Evolutionary conservation across 2,113 vertebrate species (phyloP).

Genomic region (Erythrolamprus reginae): DNA sequence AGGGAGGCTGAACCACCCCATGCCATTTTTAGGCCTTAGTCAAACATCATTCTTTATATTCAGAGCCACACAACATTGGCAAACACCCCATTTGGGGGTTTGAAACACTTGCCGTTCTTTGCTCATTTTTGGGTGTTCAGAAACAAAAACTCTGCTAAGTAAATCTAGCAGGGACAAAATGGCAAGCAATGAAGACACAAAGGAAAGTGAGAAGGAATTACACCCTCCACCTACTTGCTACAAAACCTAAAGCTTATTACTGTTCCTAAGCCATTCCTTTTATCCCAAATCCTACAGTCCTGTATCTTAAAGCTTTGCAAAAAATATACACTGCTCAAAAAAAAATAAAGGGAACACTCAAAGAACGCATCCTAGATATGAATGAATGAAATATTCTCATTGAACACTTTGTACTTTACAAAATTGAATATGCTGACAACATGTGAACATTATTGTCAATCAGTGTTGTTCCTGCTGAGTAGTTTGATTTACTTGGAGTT

Average conservation of each 20-base stretch:
- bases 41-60: neutral
- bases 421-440: no score
- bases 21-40: neutral
- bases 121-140: neutral
- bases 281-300: neutral
- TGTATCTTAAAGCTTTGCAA: neutral
- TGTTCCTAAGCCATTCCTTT: rapidly evolving
- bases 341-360: no score
- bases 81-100: rapidly evolving
- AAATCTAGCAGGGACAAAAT: neutral
- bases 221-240: neutral
- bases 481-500: no score
- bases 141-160: neutral
- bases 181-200: neutral
- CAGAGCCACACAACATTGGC: rapidly evolving
- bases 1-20: neutral
- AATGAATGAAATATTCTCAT: no score
- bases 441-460: no score
- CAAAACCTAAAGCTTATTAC: neutral
- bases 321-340: no score
- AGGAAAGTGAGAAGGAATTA: neutral
- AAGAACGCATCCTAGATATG: no score
- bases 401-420: no score
- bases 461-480: no score
- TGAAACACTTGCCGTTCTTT: neutral